Evolutionary conservation across 2,888 invertebrate genomes (phyloP), one percentile per base, ranked within the genome.

Genomic region (Ochropacha duplaris): DNA sequence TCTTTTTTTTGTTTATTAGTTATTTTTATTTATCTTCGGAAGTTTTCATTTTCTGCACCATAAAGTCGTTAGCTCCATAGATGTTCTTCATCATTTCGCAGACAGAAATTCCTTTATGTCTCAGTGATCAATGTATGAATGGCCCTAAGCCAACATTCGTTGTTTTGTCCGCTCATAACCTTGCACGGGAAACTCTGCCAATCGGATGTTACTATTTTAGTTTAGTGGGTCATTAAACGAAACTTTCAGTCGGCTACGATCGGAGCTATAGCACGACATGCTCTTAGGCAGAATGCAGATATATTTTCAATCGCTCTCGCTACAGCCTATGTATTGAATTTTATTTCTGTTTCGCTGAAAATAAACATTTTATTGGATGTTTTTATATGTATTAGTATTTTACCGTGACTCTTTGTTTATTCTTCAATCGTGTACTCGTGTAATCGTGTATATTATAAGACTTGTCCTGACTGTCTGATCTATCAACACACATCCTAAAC

Each of bases 171-270:
- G 79, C 79, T 59, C 79, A 61, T 75, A 83, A 83, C 83, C 86
- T 86, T 86, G 85, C 73, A 39, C 68, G 66, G 70, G 75, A 70
- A 71, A 68, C 76, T 75, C 64, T 77, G 83, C 81, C 83, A 81
- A 83, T 86, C 80, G 84, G 79, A 82, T 80, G 84, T 71, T 70
- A 74, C 84, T 82, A 83, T 86, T 84, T 84, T 80, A 75, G 84
- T 84, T 84, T 82, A 86, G 77, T 86, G 82, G 87, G 84, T 87
- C 87, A 83, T 87, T 87, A 84, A 82, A 84, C 88, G 84, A 68
- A 73, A 69, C 74, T 65, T 57, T 60, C 66, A 54, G 66, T 58
- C 54, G 63, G 62, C 61, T 69, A 68, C 69, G 69, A 64, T 68
- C 74, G 64, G 63, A 57, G 61, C 64, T 63, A 61, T 58, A 56